A percentile compares a stretch with the other conserved stretches of the same genome.
Conservation (phyloP, 2,797 vertebrate species). For the Poecilia picta region DNA sequence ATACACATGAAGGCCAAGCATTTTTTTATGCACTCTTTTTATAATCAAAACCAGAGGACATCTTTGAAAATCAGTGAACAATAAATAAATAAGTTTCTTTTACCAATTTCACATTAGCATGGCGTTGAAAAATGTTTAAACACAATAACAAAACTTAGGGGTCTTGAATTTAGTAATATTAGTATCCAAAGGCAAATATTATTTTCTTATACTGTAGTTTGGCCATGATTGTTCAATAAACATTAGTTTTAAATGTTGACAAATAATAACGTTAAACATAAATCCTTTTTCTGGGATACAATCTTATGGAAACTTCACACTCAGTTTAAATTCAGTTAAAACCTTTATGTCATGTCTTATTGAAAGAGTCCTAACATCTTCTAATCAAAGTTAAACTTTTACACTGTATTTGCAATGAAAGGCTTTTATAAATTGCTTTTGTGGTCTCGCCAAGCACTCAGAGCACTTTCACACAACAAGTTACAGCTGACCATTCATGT, state of each 20-base stretch:
- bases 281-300: too few relatives aligned
- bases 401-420: not conserved
- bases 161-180: not conserved
- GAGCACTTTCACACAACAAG: not conserved
- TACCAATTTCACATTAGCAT: not conserved
- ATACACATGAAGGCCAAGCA: not conserved
- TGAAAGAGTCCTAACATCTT: not conserved
- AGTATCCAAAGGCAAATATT: not conserved
- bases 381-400: not conserved
- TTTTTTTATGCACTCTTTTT: not conserved
- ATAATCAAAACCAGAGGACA: not conserved
- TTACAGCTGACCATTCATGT: not conserved
- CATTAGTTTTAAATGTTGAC: not conserved
- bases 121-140: not conserved
- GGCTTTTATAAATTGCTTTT: not conserved
- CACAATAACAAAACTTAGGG: not conserved
- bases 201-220: too few relatives aligned
- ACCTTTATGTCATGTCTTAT: not conserved
- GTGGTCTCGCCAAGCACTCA: not conserved
- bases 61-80: not conserved
- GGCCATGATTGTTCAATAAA: not conserved
- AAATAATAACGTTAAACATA: not conserved
- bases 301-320: not conserved
- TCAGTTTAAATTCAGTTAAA: not conserved
- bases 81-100: not conserved